phyloP scores from a whole-genome alignment of 2,797 vertebrate species.

The Pangasius larnaudii region DNA sequence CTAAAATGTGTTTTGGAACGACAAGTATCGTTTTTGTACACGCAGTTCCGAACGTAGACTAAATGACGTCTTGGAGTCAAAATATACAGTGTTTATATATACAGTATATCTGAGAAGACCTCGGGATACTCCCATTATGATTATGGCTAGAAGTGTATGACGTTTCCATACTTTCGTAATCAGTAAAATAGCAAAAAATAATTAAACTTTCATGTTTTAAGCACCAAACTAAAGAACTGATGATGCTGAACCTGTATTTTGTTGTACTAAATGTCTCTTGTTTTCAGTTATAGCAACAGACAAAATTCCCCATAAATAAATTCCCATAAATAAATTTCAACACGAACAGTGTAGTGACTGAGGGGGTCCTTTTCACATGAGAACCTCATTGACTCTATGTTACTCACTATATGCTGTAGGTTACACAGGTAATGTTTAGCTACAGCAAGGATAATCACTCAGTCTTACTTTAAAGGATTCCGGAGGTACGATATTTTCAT shows the following conservation, averaged over 20 bases:
- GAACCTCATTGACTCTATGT: too few species aligned
- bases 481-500: background rate
- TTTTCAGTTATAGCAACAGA: background rate
- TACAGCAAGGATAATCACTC: background rate
- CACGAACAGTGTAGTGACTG: background rate
- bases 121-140: background rate
- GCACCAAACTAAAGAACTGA: background rate
- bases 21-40: too few species aligned
- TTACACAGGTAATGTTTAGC: background rate
- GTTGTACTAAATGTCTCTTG: background rate
- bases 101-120: background rate
- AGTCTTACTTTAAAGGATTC: background rate
- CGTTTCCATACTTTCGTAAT: background rate
- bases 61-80: constrained; percentile 8
- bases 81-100: background rate
- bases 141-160: background rate
- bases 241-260: background rate
- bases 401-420: too few species aligned
- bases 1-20: background rate
- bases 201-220: background rate
- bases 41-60: background rate
- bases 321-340: background rate
- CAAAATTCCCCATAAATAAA: background rate
- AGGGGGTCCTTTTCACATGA: background rate
- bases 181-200: background rate